These are phyloP conservation scores for Lasioglossum vierecki DNA, from an alignment of 2,888 invertebrate genomes.

Conservation along the genomic window DNA sequence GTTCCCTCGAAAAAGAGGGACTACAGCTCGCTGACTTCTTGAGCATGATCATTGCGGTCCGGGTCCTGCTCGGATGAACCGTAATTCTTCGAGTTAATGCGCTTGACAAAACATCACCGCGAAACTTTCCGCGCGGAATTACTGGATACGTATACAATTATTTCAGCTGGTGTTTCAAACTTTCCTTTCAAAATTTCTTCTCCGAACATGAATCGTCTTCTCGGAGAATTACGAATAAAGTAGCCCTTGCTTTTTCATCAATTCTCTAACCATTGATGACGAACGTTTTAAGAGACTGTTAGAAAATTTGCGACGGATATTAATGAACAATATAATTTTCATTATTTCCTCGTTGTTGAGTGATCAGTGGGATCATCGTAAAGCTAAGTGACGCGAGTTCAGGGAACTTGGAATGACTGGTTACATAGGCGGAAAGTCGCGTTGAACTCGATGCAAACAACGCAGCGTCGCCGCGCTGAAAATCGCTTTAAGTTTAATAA, in stretches of 20 bases:
- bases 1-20: background rate
- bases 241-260: too few species aligned
- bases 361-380: background rate
- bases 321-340: too few species aligned
- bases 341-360: background rate
- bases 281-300: too few species aligned
- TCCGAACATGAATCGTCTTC: background rate
- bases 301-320: too few species aligned
- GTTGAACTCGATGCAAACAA: constrained; percentile 13
- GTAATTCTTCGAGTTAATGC: constrained; percentile 4
- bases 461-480: background rate
- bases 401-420: background rate
- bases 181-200: background rate
- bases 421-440: background rate
- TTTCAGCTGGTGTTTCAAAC: background rate
- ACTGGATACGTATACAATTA: background rate
- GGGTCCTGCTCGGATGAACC: background rate
- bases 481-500: constrained; percentile 41
- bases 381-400: background rate
- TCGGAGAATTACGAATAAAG: background rate
- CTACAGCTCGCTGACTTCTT: background rate
- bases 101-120: background rate
- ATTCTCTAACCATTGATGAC: too few species aligned
- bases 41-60: background rate
- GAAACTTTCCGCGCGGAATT: background rate